Percentiles rank a stretch among this genome's conserved stretches.
phyloP scores from a whole-genome alignment of 2,888 invertebrate species.

The Lithophane ornitopus region DNA sequence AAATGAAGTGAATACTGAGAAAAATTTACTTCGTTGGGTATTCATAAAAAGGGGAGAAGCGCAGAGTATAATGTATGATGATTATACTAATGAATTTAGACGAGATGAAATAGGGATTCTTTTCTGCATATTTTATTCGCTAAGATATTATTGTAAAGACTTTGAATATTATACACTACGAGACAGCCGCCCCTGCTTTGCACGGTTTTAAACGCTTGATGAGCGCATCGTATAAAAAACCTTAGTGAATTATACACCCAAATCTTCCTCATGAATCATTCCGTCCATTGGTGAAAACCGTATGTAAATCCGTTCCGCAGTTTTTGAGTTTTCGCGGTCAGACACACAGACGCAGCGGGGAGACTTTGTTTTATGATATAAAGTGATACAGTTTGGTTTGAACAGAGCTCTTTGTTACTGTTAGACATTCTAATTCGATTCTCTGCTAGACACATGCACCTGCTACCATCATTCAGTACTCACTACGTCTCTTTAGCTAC shows the following conservation, averaged over 20 bases:
- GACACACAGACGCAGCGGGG: too few relatives aligned
- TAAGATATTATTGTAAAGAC: not conserved
- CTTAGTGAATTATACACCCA: too few relatives aligned
- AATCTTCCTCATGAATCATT: too few relatives aligned
- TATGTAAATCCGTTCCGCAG: too few relatives aligned
- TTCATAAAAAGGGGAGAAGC: slow-evolving; percentile 48
- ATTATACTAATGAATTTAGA: slow-evolving; percentile 60
- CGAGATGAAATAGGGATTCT: slow-evolving; percentile 40
- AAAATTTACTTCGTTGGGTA: slow-evolving; percentile 53
- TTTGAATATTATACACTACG: not conserved
- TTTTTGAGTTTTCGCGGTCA: too few relatives aligned
- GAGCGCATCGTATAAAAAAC: too few relatives aligned
- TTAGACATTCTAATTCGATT: slow-evolving; percentile 43
- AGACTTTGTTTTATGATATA: too few relatives aligned
- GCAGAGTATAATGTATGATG: slow-evolving; percentile 26
- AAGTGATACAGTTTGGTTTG: not conserved
- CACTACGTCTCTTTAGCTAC: slow-evolving; percentile 24
- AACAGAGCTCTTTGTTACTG: slow-evolving; percentile 33
- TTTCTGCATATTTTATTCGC: slow-evolving; percentile 34
- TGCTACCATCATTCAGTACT: slow-evolving; percentile 46
- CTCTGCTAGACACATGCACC: slow-evolving; percentile 30
- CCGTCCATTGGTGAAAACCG: too few relatives aligned
- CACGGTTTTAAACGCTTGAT: too few relatives aligned
- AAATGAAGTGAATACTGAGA: slow-evolving; percentile 53
- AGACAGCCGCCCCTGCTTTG: too few relatives aligned